A percentile compares a stretch with the other conserved stretches of the same genome.
phyloP scores from a whole-genome alignment of 2,113 vertebrate species.

The Thinocorus orbignyianus region DNA sequence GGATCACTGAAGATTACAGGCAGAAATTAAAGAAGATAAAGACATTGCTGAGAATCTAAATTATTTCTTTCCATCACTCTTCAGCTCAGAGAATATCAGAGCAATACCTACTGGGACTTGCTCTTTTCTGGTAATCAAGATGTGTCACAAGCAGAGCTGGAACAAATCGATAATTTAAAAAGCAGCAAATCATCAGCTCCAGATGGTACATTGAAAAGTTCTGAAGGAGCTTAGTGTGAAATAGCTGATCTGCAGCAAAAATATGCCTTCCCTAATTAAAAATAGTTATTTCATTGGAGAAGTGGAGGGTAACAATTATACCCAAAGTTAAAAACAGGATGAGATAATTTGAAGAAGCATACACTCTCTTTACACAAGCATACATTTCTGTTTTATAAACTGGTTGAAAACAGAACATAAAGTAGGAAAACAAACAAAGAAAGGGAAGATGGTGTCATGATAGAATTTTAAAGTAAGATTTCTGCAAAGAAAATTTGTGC shows the following conservation, averaged over 20 bases:
- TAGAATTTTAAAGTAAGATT: not conserved
- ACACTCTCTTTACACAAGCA: not conserved
- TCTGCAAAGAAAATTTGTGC: not conserved
- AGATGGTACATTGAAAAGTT: conserved; percentile 50
- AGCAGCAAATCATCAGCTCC: conserved; percentile 54
- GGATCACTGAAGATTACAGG: not conserved
- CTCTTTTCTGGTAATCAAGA: conserved; percentile 63
- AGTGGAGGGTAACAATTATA: not conserved
- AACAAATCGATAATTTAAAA: conserved; percentile 65
- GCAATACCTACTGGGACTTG: conserved; percentile 49
- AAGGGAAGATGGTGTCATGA: not conserved
- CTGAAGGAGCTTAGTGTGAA: conserved; percentile 8
- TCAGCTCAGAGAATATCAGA: conserved; percentile 5
- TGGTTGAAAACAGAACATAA: not conserved
- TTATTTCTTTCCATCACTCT: not conserved
- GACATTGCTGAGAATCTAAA: conserved; percentile 19
- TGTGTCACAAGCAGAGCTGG: conserved; percentile 59
- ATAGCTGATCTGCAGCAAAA: conserved; percentile 41
- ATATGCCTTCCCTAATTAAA: conserved; percentile 29
- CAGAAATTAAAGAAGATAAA: conserved; percentile 43
- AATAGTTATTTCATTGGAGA: not conserved
- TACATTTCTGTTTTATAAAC: not conserved
- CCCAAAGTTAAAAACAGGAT: not conserved
- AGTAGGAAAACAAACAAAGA: not conserved
- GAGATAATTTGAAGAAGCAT: not conserved